phyloP scores from a whole-genome alignment of 2,113 vertebrate genomes.

The Orcinus orca region DNA sequence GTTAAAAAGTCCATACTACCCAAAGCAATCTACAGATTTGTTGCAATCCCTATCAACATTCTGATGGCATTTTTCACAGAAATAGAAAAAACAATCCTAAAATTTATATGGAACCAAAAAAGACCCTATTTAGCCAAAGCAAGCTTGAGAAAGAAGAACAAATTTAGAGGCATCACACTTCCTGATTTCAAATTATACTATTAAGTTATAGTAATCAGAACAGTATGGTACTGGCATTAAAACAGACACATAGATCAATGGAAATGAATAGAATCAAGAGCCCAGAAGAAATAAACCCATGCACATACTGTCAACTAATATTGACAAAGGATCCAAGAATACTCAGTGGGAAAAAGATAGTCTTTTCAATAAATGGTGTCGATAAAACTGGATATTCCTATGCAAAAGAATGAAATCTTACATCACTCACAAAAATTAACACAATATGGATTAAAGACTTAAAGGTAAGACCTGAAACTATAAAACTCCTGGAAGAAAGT shows the following conservation, averaged over 20 bases:
- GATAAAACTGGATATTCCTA: background rate
- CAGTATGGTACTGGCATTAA: background rate
- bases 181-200: background rate
- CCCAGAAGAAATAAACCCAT: background rate
- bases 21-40: background rate
- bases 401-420: background rate
- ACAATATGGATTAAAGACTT: background rate
- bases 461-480: background rate
- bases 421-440: background rate
- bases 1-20: background rate
- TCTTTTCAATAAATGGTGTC: background rate
- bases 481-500: background rate
- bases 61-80: background rate
- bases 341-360: background rate
- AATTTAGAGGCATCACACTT: background rate
- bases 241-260: background rate
- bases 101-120: background rate
- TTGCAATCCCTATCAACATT: background rate
- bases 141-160: background rate
- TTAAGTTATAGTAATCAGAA: background rate
- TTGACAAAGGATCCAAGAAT: background rate
- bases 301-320: background rate
- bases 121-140: background rate
- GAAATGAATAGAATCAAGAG: background rate
- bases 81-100: background rate